phyloP scores from a whole-genome alignment of 2,888 invertebrate genomes.

The Limnephilus auricula region DNA sequence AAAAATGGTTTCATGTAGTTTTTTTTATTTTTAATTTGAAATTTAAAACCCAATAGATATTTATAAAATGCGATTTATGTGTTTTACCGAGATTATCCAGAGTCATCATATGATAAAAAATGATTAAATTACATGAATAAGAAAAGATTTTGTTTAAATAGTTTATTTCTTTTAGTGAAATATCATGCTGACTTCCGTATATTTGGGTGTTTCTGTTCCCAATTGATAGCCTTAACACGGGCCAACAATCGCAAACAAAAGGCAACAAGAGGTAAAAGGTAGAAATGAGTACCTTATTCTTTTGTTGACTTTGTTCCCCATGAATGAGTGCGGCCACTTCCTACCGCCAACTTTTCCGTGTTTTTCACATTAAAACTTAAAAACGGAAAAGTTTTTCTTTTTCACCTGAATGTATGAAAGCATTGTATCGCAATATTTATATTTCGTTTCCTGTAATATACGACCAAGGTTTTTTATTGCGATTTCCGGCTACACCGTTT shows the following conservation, averaged over 20 bases:
- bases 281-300: constrained; percentile 62
- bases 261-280: constrained; percentile 38
- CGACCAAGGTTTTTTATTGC: constrained; percentile 62
- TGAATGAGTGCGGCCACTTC: constrained; percentile 60
- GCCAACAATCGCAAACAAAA: constrained; percentile 46
- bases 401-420: constrained; percentile 64
- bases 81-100: too few relatives aligned
- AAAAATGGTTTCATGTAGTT: too few relatives aligned
- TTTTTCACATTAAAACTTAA: constrained; percentile 59
- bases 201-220: background rate
- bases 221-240: constrained; percentile 35
- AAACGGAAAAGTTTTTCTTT: constrained; percentile 62
- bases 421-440: constrained; percentile 67
- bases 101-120: too few relatives aligned
- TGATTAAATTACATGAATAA: background rate
- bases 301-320: constrained; percentile 62
- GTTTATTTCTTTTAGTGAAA: background rate
- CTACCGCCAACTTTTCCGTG: constrained; percentile 51
- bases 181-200: background rate
- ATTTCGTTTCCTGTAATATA: constrained; percentile 64
- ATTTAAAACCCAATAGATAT: too few relatives aligned
- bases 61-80: too few relatives aligned
- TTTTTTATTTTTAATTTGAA: too few relatives aligned
- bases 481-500: constrained; percentile 64
- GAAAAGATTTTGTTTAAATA: background rate